Percentiles rank a stretch among this genome's conserved stretches.
Evolutionary conservation across 1,140 invertebrate genomes (phyloP).

Genomic region (Telenomus remus): DNA sequence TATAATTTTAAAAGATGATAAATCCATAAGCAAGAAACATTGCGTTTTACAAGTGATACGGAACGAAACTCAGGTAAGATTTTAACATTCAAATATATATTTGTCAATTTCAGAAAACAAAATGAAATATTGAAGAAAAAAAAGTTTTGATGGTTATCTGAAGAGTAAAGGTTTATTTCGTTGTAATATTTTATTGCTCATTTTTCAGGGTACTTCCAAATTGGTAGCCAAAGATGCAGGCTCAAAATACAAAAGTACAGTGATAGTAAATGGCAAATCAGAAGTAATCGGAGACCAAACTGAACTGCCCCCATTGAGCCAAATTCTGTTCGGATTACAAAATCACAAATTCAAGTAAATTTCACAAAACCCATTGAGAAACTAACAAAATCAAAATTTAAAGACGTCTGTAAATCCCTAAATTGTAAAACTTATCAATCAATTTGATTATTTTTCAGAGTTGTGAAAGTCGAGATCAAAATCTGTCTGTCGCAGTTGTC

Average conservation of each 20-base stretch:
- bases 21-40: constrained; percentile 61
- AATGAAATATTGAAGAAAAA: background rate
- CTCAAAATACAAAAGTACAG: constrained; percentile 59
- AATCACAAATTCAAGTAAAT: constrained; percentile 51
- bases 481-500: constrained; percentile 32
- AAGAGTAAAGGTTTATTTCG: no score
- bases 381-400: no score
- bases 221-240: constrained; percentile 47
- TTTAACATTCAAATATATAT: constrained; percentile 3
- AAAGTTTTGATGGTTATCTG: background rate
- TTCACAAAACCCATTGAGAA: no score
- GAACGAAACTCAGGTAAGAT: constrained; percentile 3
- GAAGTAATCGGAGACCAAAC: constrained; percentile 22
- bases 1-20: constrained; percentile 52
- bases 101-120: background rate
- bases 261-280: constrained; percentile 1
- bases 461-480: constrained; percentile 33
- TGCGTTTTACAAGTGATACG: constrained; percentile 37
- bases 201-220: constrained; percentile 11
- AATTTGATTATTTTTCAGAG: constrained; percentile 18
- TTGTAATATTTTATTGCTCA: constrained; percentile 7
- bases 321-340: constrained; percentile 56
- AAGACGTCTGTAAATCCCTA: background rate
- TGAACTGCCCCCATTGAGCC: constrained; percentile 29
- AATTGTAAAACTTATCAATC: background rate